These are phyloP conservation scores for Habropoda laboriosa DNA, from an alignment of 1,140 invertebrate species.

Conservation along the genomic window DNA sequence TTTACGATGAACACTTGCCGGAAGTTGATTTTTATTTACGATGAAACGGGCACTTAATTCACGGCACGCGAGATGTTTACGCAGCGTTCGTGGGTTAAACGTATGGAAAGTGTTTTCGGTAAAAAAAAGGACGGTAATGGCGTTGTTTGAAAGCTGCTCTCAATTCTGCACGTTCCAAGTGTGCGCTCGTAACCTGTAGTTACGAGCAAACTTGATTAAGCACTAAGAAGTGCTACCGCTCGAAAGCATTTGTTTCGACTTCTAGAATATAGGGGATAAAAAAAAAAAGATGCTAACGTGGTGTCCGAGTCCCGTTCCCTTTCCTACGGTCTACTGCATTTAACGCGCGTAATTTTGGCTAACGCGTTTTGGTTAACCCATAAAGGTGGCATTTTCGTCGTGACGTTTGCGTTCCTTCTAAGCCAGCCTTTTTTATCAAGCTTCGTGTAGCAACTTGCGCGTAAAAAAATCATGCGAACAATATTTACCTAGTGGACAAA, in stretches of 20 bases:
- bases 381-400: too few relatives aligned
- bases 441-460: too few relatives aligned
- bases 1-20: too few relatives aligned
- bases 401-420: too few relatives aligned
- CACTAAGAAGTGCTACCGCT: background rate
- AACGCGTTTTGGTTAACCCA: background rate
- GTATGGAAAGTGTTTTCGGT: background rate
- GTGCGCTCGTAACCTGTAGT: background rate
- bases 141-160: background rate
- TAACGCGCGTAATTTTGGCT: background rate
- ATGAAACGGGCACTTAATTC: background rate
- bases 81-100: background rate
- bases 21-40: background rate
- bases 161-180: background rate
- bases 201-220: conserved; percentile 15
- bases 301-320: background rate
- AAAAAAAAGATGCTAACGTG: background rate
- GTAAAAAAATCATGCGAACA: too few relatives aligned
- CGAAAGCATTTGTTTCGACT: conserved; percentile 10
- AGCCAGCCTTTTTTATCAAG: too few relatives aligned
- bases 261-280: background rate
- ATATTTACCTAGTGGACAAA: too few relatives aligned
- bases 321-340: background rate
- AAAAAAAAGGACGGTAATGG: background rate
- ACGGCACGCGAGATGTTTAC: background rate